phyloP scores from a whole-genome alignment of 2,797 vertebrate species.

The Craterocephalus amniculus region DNA sequence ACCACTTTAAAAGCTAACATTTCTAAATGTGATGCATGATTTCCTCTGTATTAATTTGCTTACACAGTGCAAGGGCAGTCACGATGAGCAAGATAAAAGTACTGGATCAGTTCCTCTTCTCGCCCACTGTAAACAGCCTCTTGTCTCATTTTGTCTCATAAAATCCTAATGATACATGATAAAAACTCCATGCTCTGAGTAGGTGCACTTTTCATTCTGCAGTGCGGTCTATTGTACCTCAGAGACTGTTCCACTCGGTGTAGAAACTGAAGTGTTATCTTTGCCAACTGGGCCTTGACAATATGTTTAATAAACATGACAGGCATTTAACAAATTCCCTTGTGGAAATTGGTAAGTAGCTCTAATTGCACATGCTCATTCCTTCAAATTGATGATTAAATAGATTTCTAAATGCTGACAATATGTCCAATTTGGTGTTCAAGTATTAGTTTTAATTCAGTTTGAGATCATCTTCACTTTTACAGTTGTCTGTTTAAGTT shows the following conservation, averaged over 20 bases:
- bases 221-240: not conserved
- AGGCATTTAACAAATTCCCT: conserved; percentile 6
- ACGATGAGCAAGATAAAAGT: not conserved
- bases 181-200: not conserved
- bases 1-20: not conserved
- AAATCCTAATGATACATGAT: not conserved
- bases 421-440: conserved; percentile 1
- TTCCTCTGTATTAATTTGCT: not conserved
- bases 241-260: not conserved
- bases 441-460: conserved; percentile 1
- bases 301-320: conserved; percentile 19
- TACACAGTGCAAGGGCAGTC: not conserved
- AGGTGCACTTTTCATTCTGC: not conserved
- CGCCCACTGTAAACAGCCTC: not conserved
- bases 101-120: not conserved
- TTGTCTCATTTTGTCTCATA: not conserved
- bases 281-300: not conserved
- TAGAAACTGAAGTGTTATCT: conserved; percentile 6
- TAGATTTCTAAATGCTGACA: conserved; percentile 11
- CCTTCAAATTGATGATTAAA: conserved; percentile 18
- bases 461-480: not conserved
- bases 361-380: conserved; percentile 9
- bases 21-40: fast-evolving
- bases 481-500: not conserved
- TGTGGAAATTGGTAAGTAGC: not conserved